Evolutionary conservation across 2,888 invertebrate genomes (phyloP), one percentile per base, ranked within the genome.

Genomic region (Melanostoma mellinum): DNA sequence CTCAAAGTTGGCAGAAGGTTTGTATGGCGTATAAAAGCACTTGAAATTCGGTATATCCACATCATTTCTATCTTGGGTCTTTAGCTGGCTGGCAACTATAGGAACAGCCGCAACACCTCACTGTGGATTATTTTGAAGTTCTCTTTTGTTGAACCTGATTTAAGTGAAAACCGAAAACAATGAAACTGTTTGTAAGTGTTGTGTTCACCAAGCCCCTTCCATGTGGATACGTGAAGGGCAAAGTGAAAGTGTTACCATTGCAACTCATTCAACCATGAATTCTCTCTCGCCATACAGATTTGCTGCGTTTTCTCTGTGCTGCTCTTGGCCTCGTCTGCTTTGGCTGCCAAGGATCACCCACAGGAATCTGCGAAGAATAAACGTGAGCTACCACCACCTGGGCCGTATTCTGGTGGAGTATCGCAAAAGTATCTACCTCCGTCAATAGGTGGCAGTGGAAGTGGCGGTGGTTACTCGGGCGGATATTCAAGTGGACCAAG

Each of bases 1-100:
- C 65, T 73, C 65, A 55, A 63, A 56, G 40, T 60, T 30, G 8
- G 53, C 56, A 33, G 72, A 75, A 46, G 68, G 73, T 74, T 72
- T 75, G 61, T 60, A 77, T 60, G 84, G 84, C 76, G 80, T 87
- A 87, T 87, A 87, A 85, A 87, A 87, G 87, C 86, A 85, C 78
- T 85, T 84, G 82, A 82, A 77, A 79, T 87, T 81, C 65, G 85
- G 86, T 82, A 77, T 81, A 71, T 72, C 69, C 68, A 77, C 86
- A 86, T 86, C 86, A 87, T 86, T 86, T 76, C 78, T 75, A 86
- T 78, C 80, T 80, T 68, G 79, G 60, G 73, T 85, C 72, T 85
- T 32, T 52, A 46, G 40, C 52, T 52, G 72, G 79, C 48, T 52
- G 72, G 79, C 65, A 80, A 75, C 75, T 71, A 20, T 20, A 79